Percentiles rank a stretch among this genome's conserved stretches.
These are phyloP conservation scores for Globia sparganii DNA, from an alignment of 2,888 invertebrate genomes.

Conservation along the genomic window DNA sequence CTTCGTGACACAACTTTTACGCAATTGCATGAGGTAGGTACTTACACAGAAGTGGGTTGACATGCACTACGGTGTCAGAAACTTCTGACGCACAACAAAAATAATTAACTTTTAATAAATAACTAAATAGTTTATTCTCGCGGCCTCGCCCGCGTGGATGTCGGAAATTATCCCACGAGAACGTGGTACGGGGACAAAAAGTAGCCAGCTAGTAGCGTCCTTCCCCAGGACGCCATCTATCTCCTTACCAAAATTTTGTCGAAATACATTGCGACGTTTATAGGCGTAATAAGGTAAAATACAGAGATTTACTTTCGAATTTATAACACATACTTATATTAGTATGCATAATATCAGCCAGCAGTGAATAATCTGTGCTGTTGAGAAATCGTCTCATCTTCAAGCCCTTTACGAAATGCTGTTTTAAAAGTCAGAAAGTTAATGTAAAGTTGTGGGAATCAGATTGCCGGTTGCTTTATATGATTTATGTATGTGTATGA, in stretches of 20 bases:
- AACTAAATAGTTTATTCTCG: neutral
- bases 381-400: constrained; percentile 34
- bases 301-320: neutral
- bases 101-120: constrained; percentile 39
- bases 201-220: neutral
- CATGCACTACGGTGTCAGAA: constrained; percentile 31
- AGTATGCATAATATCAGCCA: constrained; percentile 9
- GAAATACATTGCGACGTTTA: neutral
- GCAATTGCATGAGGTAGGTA: constrained; percentile 41
- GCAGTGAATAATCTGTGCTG: constrained; percentile 7
- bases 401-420: constrained; percentile 50
- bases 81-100: constrained; percentile 22
- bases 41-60: constrained; percentile 40
- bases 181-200: neutral
- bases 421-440: constrained; percentile 30
- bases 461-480: constrained; percentile 7
- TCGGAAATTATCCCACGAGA: too few species aligned
- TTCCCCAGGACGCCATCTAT: neutral
- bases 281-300: neutral
- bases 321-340: neutral
- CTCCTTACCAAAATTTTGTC: neutral
- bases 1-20: constrained; percentile 55
- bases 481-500: constrained; percentile 16
- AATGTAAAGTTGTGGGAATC: constrained; percentile 37
- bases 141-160: neutral